These are phyloP conservation scores for Chironomus riparius DNA, from an alignment of 2,888 invertebrate species.

Conservation along the genomic window DNA sequence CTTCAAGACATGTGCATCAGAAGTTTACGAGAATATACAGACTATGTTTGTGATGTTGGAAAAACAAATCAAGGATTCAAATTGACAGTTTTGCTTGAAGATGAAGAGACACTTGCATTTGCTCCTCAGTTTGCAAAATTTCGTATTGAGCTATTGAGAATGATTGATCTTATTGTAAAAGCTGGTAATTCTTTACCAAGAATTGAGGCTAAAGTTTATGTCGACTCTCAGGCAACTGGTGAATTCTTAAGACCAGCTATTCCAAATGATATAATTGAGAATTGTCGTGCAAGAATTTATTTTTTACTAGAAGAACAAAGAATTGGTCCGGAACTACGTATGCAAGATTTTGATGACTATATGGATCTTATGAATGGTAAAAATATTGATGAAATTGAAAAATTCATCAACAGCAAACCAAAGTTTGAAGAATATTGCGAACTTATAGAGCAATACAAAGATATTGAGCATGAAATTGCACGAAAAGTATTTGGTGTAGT, in stretches of 20 bases:
- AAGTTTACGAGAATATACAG: constrained; percentile 67
- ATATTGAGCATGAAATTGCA: constrained; percentile 54
- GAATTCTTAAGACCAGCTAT: constrained; percentile 56
- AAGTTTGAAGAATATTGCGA: constrained; percentile 55
- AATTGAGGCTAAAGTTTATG: constrained; percentile 68
- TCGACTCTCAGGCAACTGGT: constrained; percentile 42
- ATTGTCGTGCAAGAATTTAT: constrained; percentile 52
- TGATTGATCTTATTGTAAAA: constrained; percentile 66
- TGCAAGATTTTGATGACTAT: constrained; percentile 74
- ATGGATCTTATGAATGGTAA: constrained; percentile 63
- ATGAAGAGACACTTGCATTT: constrained; percentile 53
- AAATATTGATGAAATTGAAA: constrained; percentile 48
- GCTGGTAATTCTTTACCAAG: constrained; percentile 64
- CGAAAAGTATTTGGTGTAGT: constrained; percentile 49
- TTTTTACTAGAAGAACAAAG: constrained; percentile 60
- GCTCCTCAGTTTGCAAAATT: constrained; percentile 70
- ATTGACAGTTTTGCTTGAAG: constrained; percentile 38
- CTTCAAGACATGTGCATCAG: constrained; percentile 71
- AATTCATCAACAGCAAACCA: constrained; percentile 57
- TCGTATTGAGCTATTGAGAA: constrained; percentile 55
- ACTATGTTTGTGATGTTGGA: constrained; percentile 66
- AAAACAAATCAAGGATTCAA: constrained; percentile 60
- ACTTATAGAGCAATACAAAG: constrained; percentile 53
- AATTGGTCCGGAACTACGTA: constrained; percentile 60
- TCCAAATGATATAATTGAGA: constrained; percentile 55